A percentile compares a stretch with the other conserved stretches of the same genome.
These are phyloP conservation scores for Halocynthia aurantium DNA, from an alignment of 23 tunicate genomes.

Conservation along the genomic window DNA sequence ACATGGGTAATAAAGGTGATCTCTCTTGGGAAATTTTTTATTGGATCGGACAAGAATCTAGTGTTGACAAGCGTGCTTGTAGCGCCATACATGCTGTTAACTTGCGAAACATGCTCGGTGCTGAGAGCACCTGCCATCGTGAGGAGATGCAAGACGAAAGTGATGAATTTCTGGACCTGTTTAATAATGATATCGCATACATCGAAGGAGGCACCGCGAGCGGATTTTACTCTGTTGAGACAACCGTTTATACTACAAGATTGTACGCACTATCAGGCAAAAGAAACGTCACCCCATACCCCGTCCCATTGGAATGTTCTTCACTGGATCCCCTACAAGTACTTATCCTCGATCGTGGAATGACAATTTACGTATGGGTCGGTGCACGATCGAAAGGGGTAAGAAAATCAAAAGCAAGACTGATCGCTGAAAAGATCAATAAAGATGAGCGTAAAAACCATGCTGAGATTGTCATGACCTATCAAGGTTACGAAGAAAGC, in stretches of 20 bases:
- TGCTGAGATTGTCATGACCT: constrained; percentile 82
- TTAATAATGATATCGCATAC: constrained; percentile 83
- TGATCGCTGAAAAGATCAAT: constrained; percentile 96
- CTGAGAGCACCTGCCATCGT: constrained; percentile 63
- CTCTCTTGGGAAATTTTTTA: constrained; percentile 73
- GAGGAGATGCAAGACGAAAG: constrained; percentile 98
- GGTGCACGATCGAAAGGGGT: constrained; percentile 82
- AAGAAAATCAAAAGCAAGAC: constrained; percentile 82
- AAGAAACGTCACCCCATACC: constrained; percentile 72
- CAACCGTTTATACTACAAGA: constrained; percentile 50
- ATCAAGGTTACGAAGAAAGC: constrained; percentile 93
- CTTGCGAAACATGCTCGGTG: constrained; percentile 95
- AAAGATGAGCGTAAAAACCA: constrained; percentile 93
- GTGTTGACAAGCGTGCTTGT: constrained; percentile 91
- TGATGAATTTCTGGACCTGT: constrained; percentile 88
- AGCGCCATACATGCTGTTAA: constrained; percentile 98
- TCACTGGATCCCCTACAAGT: constrained; percentile 84
- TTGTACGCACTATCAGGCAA: constrained; percentile 73
- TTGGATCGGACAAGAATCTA: constrained; percentile 94
- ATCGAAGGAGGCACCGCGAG: constrained; percentile 94
- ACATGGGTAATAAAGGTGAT: constrained; percentile 58
- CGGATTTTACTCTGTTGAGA: constrained; percentile 92
- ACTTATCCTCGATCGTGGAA: constrained; percentile 82
- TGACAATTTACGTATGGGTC: constrained; percentile 90
- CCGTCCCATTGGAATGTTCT: constrained; percentile 73